Conservation (phyloP, 2,888 invertebrate species). For the Ecliptopera silaceata region DNA sequence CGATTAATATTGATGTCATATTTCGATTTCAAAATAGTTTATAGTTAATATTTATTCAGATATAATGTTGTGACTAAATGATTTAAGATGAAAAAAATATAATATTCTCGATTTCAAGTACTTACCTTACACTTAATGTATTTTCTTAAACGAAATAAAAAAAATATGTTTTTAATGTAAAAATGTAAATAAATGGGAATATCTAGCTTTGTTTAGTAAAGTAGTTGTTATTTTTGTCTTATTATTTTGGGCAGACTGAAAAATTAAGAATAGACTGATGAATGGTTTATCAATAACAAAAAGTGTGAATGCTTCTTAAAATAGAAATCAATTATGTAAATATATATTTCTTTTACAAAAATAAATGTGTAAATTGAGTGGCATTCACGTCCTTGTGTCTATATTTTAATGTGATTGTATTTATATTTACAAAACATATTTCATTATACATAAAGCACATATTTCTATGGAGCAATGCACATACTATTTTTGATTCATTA, state of each 20-base stretch:
- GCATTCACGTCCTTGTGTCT: constrained; percentile 21
- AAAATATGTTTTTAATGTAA: constrained; percentile 21
- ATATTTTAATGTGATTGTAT: constrained; percentile 11
- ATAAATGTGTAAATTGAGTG: constrained; percentile 7
- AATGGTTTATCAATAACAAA: constrained; percentile 20
- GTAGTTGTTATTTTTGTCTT: constrained; percentile 23
- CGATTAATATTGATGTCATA: constrained; percentile 6
- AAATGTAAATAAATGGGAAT: constrained; percentile 16
- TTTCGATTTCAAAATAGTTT: constrained; percentile 6
- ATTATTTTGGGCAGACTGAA: constrained; percentile 38
- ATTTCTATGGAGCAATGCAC: constrained; percentile 4
- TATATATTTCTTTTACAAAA: not conserved
- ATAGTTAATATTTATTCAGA: constrained; percentile 25
- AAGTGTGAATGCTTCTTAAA: constrained; percentile 26
- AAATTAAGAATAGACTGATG: constrained; percentile 36
- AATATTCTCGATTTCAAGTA: constrained; percentile 11
- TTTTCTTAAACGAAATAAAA: constrained; percentile 14
- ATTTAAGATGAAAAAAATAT: constrained; percentile 3
- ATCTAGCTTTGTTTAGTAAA: constrained; percentile 15
- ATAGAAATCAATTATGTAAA: constrained; percentile 6
- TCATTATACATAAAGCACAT: constrained; percentile 5
- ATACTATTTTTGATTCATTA: too few species aligned
- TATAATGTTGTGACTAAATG: constrained; percentile 29
- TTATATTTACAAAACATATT: constrained; percentile 3
- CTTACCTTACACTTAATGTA: constrained; percentile 8